Evolutionary conservation across 35 echinoderm and acorn worm genomes (phyloP).

Genomic region (Anneissia japonica): DNA sequence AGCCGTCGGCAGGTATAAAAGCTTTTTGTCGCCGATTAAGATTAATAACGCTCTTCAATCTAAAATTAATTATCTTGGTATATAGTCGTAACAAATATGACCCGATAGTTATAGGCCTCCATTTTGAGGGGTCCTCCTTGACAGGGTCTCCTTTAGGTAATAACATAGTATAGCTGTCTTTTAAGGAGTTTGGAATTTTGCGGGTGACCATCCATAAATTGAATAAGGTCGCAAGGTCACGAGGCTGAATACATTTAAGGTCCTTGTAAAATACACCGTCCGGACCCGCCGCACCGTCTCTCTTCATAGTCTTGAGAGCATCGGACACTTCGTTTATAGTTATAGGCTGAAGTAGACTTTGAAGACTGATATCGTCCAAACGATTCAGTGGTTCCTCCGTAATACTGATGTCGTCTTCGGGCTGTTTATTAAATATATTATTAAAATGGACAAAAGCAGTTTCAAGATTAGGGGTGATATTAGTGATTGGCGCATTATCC

Average conservation of each 20-base stretch:
- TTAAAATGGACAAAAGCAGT: no score
- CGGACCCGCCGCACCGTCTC: slow-evolving; percentile 8
- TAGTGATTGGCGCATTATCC: neutral
- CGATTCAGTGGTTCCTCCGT: neutral
- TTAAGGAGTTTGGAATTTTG: neutral
- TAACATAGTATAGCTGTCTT: neutral
- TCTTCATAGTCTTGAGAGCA: slow-evolving; percentile 15
- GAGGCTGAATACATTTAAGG: neutral
- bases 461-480: neutral
- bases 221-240: neutral
- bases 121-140: neutral
- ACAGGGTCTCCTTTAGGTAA: neutral
- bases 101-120: slow-evolving; percentile 18
- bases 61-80: neutral
- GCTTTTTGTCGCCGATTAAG: slow-evolving; percentile 18
- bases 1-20: slow-evolving; percentile 17
- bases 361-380: no score
- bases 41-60: neutral
- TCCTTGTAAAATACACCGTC: neutral
- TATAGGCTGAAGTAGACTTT: neutral
- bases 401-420: neutral
- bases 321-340: neutral
- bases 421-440: neutral
- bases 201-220: neutral
- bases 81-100: slow-evolving; percentile 1